Percentiles rank a stretch among this genome's conserved stretches.
Evolutionary conservation across 2,888 invertebrate genomes (phyloP).

Genomic region (Acheta domesticus): DNA sequence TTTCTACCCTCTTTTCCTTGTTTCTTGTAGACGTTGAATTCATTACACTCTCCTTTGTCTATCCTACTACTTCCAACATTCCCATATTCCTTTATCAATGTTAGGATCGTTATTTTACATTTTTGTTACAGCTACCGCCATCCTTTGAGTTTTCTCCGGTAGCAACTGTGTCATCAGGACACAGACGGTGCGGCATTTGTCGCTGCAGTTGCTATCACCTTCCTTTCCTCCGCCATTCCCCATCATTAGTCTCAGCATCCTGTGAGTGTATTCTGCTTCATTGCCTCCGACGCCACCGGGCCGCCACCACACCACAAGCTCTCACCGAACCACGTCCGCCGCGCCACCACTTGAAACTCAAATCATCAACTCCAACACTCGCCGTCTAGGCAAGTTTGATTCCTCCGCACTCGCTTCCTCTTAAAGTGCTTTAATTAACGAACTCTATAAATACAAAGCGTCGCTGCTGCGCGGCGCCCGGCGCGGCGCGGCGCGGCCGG

Average conservation of each 20-base stretch:
- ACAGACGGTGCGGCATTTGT: too few relatives aligned
- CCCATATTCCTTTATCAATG: too few relatives aligned
- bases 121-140: neutral
- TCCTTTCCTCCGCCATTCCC: too few relatives aligned
- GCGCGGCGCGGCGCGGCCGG: too few relatives aligned
- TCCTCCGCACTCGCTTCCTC: neutral
- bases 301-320: neutral
- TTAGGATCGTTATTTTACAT: too few relatives aligned
- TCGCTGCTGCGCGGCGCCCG: neutral
- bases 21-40: too few relatives aligned
- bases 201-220: too few relatives aligned
- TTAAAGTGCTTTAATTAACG: slow-evolving; percentile 10
- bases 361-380: neutral
- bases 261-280: neutral
- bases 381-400: neutral
- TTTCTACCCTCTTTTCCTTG: too few relatives aligned
- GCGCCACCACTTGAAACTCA: neutral
- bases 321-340: neutral
- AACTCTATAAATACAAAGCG: slow-evolving; percentile 18
- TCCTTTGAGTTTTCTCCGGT: neutral
- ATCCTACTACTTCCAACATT: too few relatives aligned
- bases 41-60: too few relatives aligned
- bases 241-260: too few relatives aligned
- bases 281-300: neutral
- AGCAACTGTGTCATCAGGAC: too few relatives aligned